Percentiles rank a stretch among this genome's conserved stretches.
These are phyloP conservation scores for Etheostoma spectabile DNA, from an alignment of 2,113 vertebrate genomes.

Conservation along the genomic window DNA sequence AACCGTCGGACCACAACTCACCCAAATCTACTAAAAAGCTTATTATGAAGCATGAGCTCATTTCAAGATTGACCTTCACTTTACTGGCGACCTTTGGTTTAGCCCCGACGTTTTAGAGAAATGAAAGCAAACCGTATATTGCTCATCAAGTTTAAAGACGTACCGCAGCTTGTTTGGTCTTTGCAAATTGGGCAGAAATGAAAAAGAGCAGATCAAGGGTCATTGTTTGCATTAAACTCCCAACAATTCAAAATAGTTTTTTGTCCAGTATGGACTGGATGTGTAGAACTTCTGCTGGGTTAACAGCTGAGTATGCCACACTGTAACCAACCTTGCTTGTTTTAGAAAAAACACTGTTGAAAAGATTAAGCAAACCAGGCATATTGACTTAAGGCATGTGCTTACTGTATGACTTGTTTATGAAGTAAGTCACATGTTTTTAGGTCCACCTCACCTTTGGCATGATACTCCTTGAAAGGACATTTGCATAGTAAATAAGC, in stretches of 20 bases:
- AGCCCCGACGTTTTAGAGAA: conserved; percentile 1
- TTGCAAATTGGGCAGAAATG: conserved; percentile 16
- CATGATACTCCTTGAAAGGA: background rate
- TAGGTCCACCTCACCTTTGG: background rate
- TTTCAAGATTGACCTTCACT: conserved; percentile 25
- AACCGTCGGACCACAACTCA: conserved; percentile 26
- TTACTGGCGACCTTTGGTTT: conserved; percentile 1
- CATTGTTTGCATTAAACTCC: conserved; percentile 8
- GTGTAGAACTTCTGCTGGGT: background rate
- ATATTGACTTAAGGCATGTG: conserved; percentile 31
- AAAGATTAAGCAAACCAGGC: conserved; percentile 24
- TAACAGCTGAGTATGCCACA: background rate
- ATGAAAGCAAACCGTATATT: background rate
- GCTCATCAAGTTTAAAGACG: conserved; percentile 9
- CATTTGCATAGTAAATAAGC: conserved; percentile 45
- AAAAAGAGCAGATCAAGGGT: conserved; percentile 26
- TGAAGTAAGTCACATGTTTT: conserved; percentile 32
- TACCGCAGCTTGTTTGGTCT: background rate
- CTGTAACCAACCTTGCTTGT: background rate
- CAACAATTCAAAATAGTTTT: too few relatives aligned
- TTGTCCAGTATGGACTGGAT: background rate
- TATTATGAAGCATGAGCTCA: conserved; percentile 23
- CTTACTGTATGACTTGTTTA: background rate
- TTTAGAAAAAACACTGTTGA: background rate
- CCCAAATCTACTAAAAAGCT: conserved; percentile 18